A percentile compares a stretch with the other conserved stretches of the same genome.
Conservation (phyloP, 1,140 invertebrate species). For the Tetranychus cinnabarinus region DNA sequence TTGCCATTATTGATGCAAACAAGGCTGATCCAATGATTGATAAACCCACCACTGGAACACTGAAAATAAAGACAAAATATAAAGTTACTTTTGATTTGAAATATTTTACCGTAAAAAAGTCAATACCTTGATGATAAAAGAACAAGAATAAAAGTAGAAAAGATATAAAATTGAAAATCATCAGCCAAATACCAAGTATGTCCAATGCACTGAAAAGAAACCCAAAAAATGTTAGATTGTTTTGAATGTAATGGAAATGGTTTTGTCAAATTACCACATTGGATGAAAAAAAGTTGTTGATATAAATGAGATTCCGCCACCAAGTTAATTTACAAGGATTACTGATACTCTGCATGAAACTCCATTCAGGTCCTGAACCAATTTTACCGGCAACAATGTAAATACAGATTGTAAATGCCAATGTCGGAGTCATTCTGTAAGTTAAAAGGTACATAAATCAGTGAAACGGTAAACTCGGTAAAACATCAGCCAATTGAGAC, state of each 20-base stretch:
- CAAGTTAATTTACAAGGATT: conserved; percentile 1
- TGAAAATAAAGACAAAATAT: too few relatives aligned
- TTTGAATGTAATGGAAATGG: background rate
- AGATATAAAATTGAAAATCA: conserved; percentile 51
- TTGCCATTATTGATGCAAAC: background rate
- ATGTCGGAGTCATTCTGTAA: background rate
- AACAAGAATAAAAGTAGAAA: conserved; percentile 47
- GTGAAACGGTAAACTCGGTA: background rate
- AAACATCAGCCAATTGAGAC: background rate
- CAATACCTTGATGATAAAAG: conserved; percentile 10
- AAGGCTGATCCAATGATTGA: background rate
- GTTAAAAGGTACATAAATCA: background rate
- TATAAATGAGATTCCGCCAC: conserved; percentile 4
- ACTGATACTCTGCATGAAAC: background rate
- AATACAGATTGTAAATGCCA: background rate
- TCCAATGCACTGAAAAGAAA: conserved; percentile 32
- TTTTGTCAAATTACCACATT: background rate
- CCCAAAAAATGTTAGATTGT: too few relatives aligned
- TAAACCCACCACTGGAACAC: background rate
- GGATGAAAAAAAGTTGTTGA: conserved; percentile 2
- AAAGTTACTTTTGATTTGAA: too few relatives aligned
- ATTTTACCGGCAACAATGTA: background rate
- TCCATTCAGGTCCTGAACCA: conserved; percentile 3
- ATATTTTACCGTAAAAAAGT: background rate
- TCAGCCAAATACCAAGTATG: conserved; percentile 60